Evolutionary conservation across 2,797 vertebrate species (phyloP).

Genomic region (Chiloscyllium punctatum): DNA sequence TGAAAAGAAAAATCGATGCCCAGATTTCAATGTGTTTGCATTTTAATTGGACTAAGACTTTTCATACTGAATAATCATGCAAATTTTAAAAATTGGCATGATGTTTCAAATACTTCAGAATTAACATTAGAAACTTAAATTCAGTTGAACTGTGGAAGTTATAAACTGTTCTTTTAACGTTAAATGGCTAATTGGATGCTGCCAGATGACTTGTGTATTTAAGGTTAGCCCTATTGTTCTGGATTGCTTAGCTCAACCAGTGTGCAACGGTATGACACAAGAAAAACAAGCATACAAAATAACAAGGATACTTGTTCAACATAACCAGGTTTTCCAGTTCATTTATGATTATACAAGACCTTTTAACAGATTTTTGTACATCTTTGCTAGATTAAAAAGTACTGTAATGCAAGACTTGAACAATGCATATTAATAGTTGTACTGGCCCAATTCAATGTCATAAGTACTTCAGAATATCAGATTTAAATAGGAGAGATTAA

Average conservation of each 20-base stretch:
- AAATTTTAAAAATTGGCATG: conserved; percentile 23
- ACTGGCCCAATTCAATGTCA: conserved; percentile 43
- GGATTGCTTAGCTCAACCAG: conserved; percentile 27
- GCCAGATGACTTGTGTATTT: conserved; percentile 31
- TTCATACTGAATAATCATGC: conserved; percentile 21
- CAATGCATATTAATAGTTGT: conserved; percentile 48
- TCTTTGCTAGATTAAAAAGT: conserved; percentile 45
- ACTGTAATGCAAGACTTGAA: conserved; percentile 50
- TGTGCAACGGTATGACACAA: conserved; percentile 10
- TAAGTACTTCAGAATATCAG: conserved; percentile 39
- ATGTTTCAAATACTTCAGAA: conserved; percentile 14
- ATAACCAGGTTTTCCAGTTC: conserved; percentile 37
- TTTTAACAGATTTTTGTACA: conserved; percentile 44
- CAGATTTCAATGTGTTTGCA: background rate
- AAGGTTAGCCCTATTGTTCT: background rate
- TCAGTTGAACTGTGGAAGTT: background rate
- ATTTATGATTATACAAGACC: conserved; percentile 38
- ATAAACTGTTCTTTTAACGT: conserved; percentile 20
- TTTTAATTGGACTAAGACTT: conserved; percentile 33
- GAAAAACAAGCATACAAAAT: background rate
- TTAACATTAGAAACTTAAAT: conserved; percentile 25
- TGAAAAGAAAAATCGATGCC: conserved; percentile 11
- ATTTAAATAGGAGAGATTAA: conserved; percentile 45
- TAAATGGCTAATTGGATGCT: conserved; percentile 32
- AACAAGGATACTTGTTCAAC: background rate